Evolutionary conservation across 2,113 vertebrate genomes (phyloP).

Genomic region (Albula goreensis): DNA sequence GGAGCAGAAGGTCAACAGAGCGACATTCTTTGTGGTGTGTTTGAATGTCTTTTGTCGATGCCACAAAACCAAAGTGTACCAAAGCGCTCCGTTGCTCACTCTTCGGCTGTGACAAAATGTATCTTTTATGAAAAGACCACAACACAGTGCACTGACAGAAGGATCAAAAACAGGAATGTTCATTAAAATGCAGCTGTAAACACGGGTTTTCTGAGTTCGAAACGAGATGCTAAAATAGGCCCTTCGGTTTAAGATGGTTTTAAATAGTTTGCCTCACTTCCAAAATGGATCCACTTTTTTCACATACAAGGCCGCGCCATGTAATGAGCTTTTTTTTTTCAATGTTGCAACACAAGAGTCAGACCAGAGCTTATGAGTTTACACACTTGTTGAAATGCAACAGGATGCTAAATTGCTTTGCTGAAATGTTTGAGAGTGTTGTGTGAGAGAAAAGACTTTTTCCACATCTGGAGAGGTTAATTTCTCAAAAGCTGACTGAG

Average conservation of each 20-base stretch:
- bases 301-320: too few species aligned
- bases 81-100: neutral
- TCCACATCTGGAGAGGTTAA: constrained; percentile 2
- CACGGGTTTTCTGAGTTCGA: neutral
- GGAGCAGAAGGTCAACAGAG: constrained; percentile 15
- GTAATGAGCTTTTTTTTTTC: too few species aligned
- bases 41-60: neutral
- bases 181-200: neutral
- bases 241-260: neutral
- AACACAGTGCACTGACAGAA: neutral
- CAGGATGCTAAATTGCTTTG: neutral
- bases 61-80: neutral
- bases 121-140: neutral
- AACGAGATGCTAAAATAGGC: neutral
- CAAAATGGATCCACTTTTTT: neutral
- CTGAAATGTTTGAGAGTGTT: neutral
- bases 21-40: neutral
- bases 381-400: neutral
- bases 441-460: neutral
- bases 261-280: constrained; percentile 9
- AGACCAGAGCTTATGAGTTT: neutral
- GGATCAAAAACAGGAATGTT: neutral
- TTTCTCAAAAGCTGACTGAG: neutral
- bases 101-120: neutral
- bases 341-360: too few species aligned